Evolutionary conservation across 2,113 vertebrate genomes (phyloP).

Genomic region (Mustelus asterias): DNA sequence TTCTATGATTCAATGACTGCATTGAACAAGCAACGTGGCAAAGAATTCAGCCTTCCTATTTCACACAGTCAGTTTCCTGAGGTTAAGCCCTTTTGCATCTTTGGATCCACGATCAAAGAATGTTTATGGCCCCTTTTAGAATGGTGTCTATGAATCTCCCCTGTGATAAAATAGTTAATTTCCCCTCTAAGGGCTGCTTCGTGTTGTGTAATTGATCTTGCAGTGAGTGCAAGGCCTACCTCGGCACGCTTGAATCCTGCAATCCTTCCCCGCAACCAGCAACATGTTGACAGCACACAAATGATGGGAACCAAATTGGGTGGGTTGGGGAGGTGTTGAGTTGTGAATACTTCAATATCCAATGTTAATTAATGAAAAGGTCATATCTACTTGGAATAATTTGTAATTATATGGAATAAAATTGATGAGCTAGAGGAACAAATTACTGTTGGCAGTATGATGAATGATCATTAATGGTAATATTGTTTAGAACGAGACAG

Average conservation of each 20-base stretch:
- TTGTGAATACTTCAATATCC: not conserved
- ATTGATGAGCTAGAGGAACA: not conserved
- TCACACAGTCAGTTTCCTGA: not conserved
- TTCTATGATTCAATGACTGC: no score
- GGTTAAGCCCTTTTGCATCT: not conserved
- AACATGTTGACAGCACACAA: not conserved
- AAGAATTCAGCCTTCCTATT: not conserved
- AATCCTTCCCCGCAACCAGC: not conserved
- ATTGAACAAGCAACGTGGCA: not conserved
- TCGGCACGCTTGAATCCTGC: not conserved
- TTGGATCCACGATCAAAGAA: not conserved
- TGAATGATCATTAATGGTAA: not conserved
- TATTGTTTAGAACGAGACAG: not conserved
- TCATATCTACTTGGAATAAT: not conserved
- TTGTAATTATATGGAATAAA: not conserved
- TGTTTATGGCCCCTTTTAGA: not conserved
- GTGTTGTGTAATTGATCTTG: not conserved
- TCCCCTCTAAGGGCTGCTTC: not conserved
- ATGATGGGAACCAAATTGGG: not conserved
- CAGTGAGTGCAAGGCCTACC: not conserved
- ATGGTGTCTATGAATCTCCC: no score
- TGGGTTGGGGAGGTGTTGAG: not conserved
- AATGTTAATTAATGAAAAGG: not conserved
- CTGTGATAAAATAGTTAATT: not conserved
- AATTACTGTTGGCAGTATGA: not conserved